A percentile compares a stretch with the other conserved stretches of the same genome.
phyloP scores from a whole-genome alignment of 2,888 invertebrate genomes.

The Tipula lateralis region DNA sequence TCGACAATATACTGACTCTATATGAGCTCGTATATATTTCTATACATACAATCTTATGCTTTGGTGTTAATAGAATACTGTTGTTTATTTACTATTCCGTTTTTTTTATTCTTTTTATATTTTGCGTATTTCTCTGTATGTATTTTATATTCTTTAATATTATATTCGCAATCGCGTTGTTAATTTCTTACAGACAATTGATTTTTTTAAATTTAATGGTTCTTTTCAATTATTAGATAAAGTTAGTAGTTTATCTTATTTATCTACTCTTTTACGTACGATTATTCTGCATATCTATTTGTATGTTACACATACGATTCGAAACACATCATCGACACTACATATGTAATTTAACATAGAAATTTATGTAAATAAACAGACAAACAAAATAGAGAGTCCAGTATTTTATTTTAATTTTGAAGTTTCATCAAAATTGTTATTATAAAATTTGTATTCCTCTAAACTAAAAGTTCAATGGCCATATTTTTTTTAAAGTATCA shows the following conservation, averaged over 20 bases:
- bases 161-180: neutral
- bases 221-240: neutral
- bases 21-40: neutral
- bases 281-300: neutral
- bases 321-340: neutral
- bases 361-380: neutral
- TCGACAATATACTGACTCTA: conserved; percentile 5
- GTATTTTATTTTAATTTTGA: neutral
- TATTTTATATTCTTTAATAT: neutral
- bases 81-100: neutral
- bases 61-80: neutral
- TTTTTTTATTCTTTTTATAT: neutral
- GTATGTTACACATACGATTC: neutral
- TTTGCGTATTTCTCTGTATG: neutral
- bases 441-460: neutral
- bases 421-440: neutral
- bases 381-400: neutral
- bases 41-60: neutral
- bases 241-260: neutral
- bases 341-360: neutral
- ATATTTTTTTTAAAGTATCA: neutral
- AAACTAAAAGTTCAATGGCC: conserved; percentile 13
- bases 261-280: neutral
- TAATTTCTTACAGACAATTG: neutral
- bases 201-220: neutral